Evolutionary conservation across 2,797 vertebrate species (phyloP).

Genomic region (Smutsia gigantea): DNA sequence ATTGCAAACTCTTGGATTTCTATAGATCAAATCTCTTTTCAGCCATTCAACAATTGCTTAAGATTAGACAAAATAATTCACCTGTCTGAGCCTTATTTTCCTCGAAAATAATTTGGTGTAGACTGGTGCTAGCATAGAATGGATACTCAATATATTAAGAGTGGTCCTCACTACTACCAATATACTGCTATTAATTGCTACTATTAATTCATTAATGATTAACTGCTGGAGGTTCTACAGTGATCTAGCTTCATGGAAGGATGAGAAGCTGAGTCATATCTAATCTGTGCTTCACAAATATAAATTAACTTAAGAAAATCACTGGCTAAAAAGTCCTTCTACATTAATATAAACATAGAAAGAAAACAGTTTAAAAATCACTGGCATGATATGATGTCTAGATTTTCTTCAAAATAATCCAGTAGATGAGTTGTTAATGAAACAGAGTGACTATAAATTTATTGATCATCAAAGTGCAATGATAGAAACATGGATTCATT

Average conservation of each 20-base stretch:
- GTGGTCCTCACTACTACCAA: neutral
- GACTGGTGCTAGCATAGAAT: no score
- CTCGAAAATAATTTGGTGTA: neutral
- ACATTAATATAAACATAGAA: neutral
- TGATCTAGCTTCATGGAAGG: neutral
- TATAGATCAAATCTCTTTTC: neutral
- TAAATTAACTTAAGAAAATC: neutral
- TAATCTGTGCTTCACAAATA: neutral
- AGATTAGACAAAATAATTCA: neutral
- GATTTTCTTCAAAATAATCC: neutral
- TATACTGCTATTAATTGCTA: neutral
- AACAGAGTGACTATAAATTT: neutral
- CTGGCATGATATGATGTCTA: neutral
- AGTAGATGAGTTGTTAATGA: neutral
- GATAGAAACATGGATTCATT: rapidly evolving
- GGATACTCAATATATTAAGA: no score
- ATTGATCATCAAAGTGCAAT: neutral
- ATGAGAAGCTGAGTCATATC: neutral
- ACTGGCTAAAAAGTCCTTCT: neutral
- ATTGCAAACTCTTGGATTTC: neutral
- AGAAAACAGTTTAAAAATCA: neutral
- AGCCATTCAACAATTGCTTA: neutral
- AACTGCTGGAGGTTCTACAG: neutral
- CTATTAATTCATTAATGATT: neutral
- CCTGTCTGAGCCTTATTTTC: neutral